Base-by-base conservation (phyloP, 2,113 vertebrate species). In the Notarius lentiginosus region DNA sequence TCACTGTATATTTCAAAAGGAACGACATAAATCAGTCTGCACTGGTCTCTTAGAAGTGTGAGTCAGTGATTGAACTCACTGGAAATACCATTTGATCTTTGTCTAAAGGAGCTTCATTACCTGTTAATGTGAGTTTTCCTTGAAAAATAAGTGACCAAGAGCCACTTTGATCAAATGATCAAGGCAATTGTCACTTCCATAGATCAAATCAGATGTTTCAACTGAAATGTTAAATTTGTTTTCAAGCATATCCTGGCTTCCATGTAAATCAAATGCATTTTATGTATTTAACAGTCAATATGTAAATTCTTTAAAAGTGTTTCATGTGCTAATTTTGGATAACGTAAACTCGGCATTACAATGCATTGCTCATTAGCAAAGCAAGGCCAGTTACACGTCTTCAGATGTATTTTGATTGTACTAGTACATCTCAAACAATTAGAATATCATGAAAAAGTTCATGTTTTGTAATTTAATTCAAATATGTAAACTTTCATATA, bases 1-100 rank as follows among this genome's bases (percentile, higher is more conserved):
- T 34, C 77, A 30, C n/a, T 79, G 18, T 20, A 18, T 79, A 79
- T 79, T 58, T 34, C 53, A 79, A 79, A 79, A 79, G 53, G 1
- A 75, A 51, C 5, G 53, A 30, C 27, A 56, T 30, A 15, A 18
- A 18, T 53, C 22, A 34, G 15, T 30, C 15, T 58, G 8, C 53
- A 58, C 4, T 58, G 47, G 22, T 51, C 2, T n/a, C 73, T 75
- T 24, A 53, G 73, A 76, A 24, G 47, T 76, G 9, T 51, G 56
- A 51, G 47, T n/a, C 20, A 24, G 73, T 79, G 12, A 79, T 77
- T 53, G 51, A 77, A 77, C 12, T 55, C n/a, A 77, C 49, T 55
- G 14, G 7, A 79, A 79, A 12, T 11, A 58, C 55, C 9, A 11
- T 34, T 58, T 34, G 77, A 79, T 79, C 77, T 60, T 58, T 10